Evolutionary conservation across 2,113 vertebrate species (phyloP).

Genomic region (Ammospiza caudacuta): DNA sequence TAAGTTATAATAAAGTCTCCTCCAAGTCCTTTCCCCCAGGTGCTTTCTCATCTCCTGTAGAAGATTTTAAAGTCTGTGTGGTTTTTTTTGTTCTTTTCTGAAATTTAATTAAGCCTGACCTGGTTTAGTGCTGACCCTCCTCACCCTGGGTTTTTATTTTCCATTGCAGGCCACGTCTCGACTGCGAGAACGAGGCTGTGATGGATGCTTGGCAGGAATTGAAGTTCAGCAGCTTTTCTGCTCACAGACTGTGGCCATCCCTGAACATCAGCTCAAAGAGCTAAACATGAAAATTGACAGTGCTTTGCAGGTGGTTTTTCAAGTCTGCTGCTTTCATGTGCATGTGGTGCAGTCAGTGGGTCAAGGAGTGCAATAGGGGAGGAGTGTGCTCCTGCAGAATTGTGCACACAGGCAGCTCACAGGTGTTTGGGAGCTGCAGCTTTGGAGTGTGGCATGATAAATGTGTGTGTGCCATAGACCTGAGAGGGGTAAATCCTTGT

Average conservation of each 20-base stretch:
- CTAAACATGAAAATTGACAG: slow-evolving; percentile 94
- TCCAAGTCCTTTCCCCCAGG: not conserved
- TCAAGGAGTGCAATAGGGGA: not conserved
- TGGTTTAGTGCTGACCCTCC: slow-evolving; percentile 32
- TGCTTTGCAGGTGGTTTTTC: slow-evolving; percentile 87
- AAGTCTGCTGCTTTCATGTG: not conserved
- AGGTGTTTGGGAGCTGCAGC: not conserved
- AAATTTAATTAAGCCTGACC: slow-evolving; percentile 17
- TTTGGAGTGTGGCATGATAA: not conserved
- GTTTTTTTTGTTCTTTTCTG: not conserved
- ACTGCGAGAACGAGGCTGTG: slow-evolving; percentile 90
- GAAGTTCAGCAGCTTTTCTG: slow-evolving; percentile 99
- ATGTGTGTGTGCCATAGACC: not conserved
- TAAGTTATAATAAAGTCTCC: not conserved
- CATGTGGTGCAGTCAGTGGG: not conserved
- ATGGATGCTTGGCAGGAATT: slow-evolving; percentile 92
- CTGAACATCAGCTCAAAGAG: slow-evolving; percentile 97
- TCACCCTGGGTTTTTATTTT: slow-evolving; percentile 18
- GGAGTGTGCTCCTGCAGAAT: not conserved
- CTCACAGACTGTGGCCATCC: slow-evolving; percentile 91
- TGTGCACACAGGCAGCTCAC: not conserved
- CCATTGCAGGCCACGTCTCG: slow-evolving; percentile 86
- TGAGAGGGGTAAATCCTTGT: not conserved
- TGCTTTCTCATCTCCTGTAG: not conserved
- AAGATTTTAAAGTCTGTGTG: not conserved